phyloP scores from a whole-genome alignment of 2,797 vertebrate species.

The Liasis olivaceus region DNA sequence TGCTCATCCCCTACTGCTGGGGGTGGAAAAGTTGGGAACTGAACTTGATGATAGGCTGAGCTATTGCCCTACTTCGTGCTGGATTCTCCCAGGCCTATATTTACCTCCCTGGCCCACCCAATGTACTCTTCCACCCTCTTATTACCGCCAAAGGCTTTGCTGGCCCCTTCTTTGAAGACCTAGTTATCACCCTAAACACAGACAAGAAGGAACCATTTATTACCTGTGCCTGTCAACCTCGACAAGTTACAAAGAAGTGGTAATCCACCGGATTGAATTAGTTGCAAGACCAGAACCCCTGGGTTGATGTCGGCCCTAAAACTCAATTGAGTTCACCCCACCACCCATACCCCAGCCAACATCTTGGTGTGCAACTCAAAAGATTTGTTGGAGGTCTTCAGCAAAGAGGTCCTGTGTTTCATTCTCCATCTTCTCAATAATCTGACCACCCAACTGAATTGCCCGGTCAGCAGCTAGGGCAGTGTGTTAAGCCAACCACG shows the following conservation, averaged over 20 bases:
- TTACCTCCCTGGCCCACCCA: conserved; percentile 4
- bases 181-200: background rate
- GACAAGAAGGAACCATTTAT: background rate
- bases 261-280: conserved; percentile 58
- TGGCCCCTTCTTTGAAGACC: background rate
- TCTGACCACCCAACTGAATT: too few relatives aligned
- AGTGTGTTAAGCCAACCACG: too few relatives aligned
- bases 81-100: background rate
- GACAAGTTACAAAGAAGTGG: background rate
- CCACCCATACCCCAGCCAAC: too few relatives aligned
- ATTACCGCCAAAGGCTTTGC: background rate
- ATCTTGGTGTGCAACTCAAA: too few relatives aligned
- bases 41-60: background rate
- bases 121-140: fast-evolving
- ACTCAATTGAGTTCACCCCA: conserved; percentile 58
- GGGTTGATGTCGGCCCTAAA: conserved; percentile 73
- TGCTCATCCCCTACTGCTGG: background rate
- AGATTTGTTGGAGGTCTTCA: too few relatives aligned
- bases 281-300: conserved; percentile 59
- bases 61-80: background rate
- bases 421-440: too few relatives aligned
- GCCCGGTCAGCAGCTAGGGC: too few relatives aligned
- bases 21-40: background rate
- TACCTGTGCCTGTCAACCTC: background rate
- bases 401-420: too few relatives aligned